These are phyloP conservation scores for Recurvirostra avosetta DNA, from an alignment of 2,113 vertebrate species.

Conservation along the genomic window DNA sequence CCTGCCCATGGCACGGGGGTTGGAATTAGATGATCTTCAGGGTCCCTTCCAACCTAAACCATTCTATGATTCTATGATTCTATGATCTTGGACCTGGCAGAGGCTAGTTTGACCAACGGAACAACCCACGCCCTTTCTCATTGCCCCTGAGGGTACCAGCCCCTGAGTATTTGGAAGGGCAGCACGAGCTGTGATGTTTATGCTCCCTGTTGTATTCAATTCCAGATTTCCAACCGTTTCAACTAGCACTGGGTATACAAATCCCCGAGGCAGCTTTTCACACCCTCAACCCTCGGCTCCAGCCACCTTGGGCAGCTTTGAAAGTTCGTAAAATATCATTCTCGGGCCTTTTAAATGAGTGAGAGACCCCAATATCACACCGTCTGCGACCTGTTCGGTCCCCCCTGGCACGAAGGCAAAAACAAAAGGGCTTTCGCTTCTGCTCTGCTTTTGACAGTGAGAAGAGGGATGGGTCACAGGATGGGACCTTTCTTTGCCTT, in stretches of 20 bases:
- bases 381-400: not conserved
- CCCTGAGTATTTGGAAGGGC: not conserved
- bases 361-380: not conserved
- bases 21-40: too few species aligned
- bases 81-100: not conserved
- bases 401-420: not conserved
- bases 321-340: not conserved
- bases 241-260: not conserved
- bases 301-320: not conserved
- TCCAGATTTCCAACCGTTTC: not conserved
- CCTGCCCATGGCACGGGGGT: too few species aligned
- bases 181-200: rapidly evolving
- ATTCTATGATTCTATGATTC: too few species aligned
- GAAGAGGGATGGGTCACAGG: not conserved
- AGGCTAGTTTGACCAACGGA: not conserved
- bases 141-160: not conserved
- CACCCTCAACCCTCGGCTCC: not conserved
- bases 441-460: not conserved
- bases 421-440: not conserved
- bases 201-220: not conserved
- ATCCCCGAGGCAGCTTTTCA: not conserved
- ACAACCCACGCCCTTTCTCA: too few species aligned
- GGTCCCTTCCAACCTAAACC: too few species aligned
- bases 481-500: not conserved
- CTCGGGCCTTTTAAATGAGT: not conserved